Conservation (phyloP, 2,888 invertebrate genomes). For the Ceraclea dissimilis region DNA sequence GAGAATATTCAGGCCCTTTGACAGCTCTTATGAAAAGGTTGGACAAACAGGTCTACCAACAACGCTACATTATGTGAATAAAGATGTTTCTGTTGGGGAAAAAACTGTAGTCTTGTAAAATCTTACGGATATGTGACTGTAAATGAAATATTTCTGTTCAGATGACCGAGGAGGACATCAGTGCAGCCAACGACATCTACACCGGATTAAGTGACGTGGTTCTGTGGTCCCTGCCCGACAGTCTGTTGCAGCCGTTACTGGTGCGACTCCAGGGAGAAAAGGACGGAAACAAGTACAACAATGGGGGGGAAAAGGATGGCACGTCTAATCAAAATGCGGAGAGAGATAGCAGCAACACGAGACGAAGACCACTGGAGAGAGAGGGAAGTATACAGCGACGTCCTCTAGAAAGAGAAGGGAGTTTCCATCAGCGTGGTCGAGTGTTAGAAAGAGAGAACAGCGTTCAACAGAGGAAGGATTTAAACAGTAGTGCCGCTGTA, state of each 20-base stretch:
- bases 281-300: conserved; percentile 18
- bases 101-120: too few relatives aligned
- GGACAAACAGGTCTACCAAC: too few relatives aligned
- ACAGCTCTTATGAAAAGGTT: too few relatives aligned
- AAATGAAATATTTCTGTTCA: too few relatives aligned
- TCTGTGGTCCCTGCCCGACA: conserved; percentile 71
- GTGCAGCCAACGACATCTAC: conserved; percentile 61
- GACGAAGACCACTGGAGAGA: conserved; percentile 1
- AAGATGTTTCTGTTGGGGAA: too few relatives aligned
- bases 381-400: conserved; percentile 5
- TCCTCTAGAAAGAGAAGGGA: conserved; percentile 5
- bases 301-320: background rate
- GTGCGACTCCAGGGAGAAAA: conserved; percentile 59
- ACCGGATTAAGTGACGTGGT: conserved; percentile 72
- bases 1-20: too few relatives aligned
- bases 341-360: background rate
- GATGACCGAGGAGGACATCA: conserved; percentile 65
- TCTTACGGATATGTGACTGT: too few relatives aligned
- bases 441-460: conserved; percentile 7
- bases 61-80: too few relatives aligned
- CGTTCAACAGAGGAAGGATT: conserved; percentile 4
- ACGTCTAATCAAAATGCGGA: conserved; percentile 6
- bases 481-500: background rate
- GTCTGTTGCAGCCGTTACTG: conserved; percentile 67
- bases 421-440: background rate